phyloP scores from a whole-genome alignment of 1,140 invertebrate genomes.

The Akabosia matsudoensis region DNA sequence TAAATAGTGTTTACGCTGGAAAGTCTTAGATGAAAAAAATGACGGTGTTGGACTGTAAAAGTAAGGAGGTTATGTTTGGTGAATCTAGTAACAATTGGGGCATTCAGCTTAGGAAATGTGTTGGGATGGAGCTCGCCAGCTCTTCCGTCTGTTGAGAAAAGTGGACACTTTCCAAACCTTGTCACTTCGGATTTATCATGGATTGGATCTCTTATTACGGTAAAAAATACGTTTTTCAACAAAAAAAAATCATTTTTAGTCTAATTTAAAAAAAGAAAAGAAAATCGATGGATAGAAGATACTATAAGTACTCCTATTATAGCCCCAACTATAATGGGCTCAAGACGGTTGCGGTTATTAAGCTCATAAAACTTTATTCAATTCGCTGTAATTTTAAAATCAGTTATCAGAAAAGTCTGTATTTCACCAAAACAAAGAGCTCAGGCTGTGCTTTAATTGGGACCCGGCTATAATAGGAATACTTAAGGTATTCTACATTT shows the following conservation, averaged over 20 bases:
- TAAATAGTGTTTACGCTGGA: background rate
- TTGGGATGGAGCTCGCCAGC: conserved; percentile 14
- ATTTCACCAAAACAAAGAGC: too few relatives aligned
- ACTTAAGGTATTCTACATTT: too few relatives aligned
- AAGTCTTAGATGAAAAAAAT: background rate
- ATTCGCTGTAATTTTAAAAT: too few relatives aligned
- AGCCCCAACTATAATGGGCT: too few relatives aligned
- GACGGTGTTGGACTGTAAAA: too few relatives aligned
- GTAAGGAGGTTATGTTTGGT: background rate
- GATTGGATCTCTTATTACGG: conserved; percentile 59
- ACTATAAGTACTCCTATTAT: too few relatives aligned
- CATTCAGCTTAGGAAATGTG: background rate
- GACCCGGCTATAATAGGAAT: too few relatives aligned
- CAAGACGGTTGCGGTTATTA: too few relatives aligned
- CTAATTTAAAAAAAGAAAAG: background rate
- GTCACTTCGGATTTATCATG: conserved; percentile 60
- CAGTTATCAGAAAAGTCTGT: too few relatives aligned
- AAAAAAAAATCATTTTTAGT: background rate
- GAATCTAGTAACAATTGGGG: conserved; percentile 12
- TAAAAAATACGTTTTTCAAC: background rate
- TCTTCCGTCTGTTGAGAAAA: background rate
- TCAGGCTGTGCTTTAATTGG: too few relatives aligned
- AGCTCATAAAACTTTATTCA: too few relatives aligned
- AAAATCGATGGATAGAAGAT: too few relatives aligned
- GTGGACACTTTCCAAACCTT: conserved; percentile 51